Evolutionary conservation across 2,888 invertebrate genomes (phyloP).

Genomic region (Hypselothyrea guttata): DNA sequence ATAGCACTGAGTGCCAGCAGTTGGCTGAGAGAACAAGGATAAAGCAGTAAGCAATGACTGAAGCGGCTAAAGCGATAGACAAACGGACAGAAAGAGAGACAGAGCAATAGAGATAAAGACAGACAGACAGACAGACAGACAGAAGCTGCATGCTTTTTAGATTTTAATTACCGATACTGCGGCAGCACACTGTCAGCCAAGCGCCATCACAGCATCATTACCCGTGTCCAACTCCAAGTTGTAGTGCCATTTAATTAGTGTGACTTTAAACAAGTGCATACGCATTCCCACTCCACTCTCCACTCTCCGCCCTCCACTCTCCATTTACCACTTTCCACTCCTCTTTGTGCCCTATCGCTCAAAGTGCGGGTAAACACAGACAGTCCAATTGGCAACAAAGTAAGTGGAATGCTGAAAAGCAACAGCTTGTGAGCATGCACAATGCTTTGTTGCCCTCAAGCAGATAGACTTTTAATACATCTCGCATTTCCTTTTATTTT

Average conservation of each 20-base stretch:
- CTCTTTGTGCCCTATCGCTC: no score
- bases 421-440: not conserved
- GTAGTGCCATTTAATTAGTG: slow-evolving; percentile 68
- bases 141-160: slow-evolving; percentile 65
- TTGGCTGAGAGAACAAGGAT: slow-evolving; percentile 11
- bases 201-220: slow-evolving; percentile 30
- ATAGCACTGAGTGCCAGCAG: slow-evolving; percentile 42
- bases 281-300: slow-evolving; percentile 38
- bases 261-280: slow-evolving; percentile 66
- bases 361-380: not conserved
- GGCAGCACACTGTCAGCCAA: slow-evolving; percentile 38
- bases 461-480: slow-evolving; percentile 2
- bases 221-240: slow-evolving; percentile 43
- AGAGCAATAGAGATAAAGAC: not conserved
- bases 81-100: slow-evolving; percentile 2
- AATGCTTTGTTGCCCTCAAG: slow-evolving; percentile 12
- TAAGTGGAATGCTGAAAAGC: not conserved
- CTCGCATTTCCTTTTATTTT: not conserved
- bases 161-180: slow-evolving; percentile 79
- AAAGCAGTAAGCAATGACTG: slow-evolving; percentile 15
- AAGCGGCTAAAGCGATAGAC: slow-evolving; percentile 4
- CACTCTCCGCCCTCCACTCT: not conserved
- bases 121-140: slow-evolving; percentile 38
- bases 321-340: no score
- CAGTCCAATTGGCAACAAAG: no score